Base-by-base conservation (phyloP, 1,140 invertebrate species). In the Phenacoccus solenopsis region DNA sequence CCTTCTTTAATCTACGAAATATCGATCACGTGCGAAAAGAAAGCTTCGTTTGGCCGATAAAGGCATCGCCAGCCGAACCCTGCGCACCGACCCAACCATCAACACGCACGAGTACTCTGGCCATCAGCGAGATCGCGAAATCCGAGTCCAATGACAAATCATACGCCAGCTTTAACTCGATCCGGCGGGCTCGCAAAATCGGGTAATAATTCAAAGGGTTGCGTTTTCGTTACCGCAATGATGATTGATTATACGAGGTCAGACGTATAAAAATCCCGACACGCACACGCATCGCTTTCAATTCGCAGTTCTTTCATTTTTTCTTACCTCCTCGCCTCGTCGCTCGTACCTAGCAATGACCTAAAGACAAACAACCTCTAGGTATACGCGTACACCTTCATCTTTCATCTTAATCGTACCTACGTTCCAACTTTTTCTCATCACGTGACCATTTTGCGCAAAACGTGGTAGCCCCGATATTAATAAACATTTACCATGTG, bases 311-410 rank as follows among this genome's bases (percentile, higher is more conserved):
- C 4, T 59, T 59, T 20, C 56, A 20, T 59, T 59, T 59, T 22
- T 59, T 59, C 7, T 38, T 59, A 9, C 21, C 20, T 59, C 21
- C 21, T 38, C 9, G 32, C 5, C 21, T 22, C n/a, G n/a, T n/a
- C n/a, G n/a, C n/a, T n/a, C n/a, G n/a, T n/a, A n/a, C n/a, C n/a
- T n/a, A 20, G 21, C 16, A 64, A 64, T 64, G 59, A 64, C 25
- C 59, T 64, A 64, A 64, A 64, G 59, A 64, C 59, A 64, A 24
- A 64, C 59, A 25, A 64, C 56, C 7, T 59, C 59, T 64, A 20
- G 59, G 16, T 59, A n/a, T 5, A 20, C 56, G 30, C 13, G 30
- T 32, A 32, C 13, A 32, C 30, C 30, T 49, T 49, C 38, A 49
- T 49, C 38, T n/a, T 49, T 49, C 38, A 49, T 49, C 38, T 49